Evolutionary conservation across 2,888 invertebrate species (phyloP), one percentile per base, ranked within the genome.

Genomic region (Rhamphomyia laevipes): DNA sequence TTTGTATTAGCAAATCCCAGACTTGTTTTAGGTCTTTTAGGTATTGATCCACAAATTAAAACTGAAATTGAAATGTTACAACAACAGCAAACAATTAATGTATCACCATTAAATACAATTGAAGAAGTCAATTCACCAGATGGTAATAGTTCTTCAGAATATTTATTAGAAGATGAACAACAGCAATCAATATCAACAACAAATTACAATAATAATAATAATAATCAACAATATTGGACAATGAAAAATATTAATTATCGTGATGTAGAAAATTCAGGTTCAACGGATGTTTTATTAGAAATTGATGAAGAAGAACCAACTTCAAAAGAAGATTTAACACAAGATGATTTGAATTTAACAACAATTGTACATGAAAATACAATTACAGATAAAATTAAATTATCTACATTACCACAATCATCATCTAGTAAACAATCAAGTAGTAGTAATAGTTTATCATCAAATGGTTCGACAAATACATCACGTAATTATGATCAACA

Each of bases 1-100:
- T 68, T 70, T 66, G 80, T 87, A 40, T 70, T 81, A 61, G 78
- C 82, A 54, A 84, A 88, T 70, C 84, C 86, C 0, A 79, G 80
- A 3, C 77, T 81, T 18, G 84, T 85, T 16, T 74, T 88, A 66
- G 75, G 81, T 37, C 77, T 86, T 35, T 72, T 88, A 43, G 86
- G 86, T 11, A 73, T 87, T 49, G 83, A 86, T 58, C 77, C 85
- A 3, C 72, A 73, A 67, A 62, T 65, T 23, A 65, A 65, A 54
- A 63, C 57, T 56, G 68, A 68, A 55, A 62, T 67, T 43, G 67
- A 68, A 43, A 40, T 64, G 54, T 51, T 66, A 51, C 67, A 67
- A 47, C 66, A 65, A 46, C 66, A 66, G 52, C 65, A 66, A 47
- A 74, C 59, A 4, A 49, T 66, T 45, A 66, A 65, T 51, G 58